A percentile compares a stretch with the other conserved stretches of the same genome.
These are phyloP conservation scores for Halisarca cf. caerulea DNA, from an alignment of 37 sponge, comb jelly and placozoan genomes.

Conservation along the genomic window DNA sequence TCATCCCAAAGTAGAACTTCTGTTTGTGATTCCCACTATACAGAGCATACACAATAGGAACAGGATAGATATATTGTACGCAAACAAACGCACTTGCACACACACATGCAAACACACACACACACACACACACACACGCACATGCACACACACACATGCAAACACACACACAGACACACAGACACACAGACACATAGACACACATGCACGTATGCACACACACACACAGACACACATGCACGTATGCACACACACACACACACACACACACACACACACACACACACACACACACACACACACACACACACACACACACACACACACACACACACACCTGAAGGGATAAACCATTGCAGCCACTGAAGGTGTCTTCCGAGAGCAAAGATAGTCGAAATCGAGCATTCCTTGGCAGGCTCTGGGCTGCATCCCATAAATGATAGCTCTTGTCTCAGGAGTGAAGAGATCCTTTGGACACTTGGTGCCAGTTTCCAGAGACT, in stretches of 20 bases:
- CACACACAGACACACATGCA: conserved; percentile 16
- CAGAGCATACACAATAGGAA: not conserved
- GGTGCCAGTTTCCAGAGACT: conserved; percentile 42
- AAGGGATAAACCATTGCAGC: conserved; percentile 96
- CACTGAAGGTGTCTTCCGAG: conserved; percentile 87
- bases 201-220: conserved; percentile 9
- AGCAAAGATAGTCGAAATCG: conserved; percentile 90
- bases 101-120: no score
- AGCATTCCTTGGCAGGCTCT: conserved; percentile 90
- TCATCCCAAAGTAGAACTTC: conserved; percentile 94
- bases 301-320: conserved; percentile 13
- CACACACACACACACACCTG: conserved; percentile 51
- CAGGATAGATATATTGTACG: not conserved
- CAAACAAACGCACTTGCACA: no score
- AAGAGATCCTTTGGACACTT: conserved; percentile 46
- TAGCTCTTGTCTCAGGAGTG: conserved; percentile 62
- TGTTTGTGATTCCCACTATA: conserved; percentile 93
- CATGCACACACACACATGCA: no score
- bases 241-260: conserved; percentile 7
- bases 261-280: conserved; percentile 19
- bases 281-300: conserved; percentile 30
- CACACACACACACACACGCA: no score
- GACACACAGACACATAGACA: conserved; percentile 11
- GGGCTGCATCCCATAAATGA: conserved; percentile 96
- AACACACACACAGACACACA: conserved; percentile 11